phyloP scores from a whole-genome alignment of 2,113 vertebrate genomes.

The Onychostoma macrolepis region DNA sequence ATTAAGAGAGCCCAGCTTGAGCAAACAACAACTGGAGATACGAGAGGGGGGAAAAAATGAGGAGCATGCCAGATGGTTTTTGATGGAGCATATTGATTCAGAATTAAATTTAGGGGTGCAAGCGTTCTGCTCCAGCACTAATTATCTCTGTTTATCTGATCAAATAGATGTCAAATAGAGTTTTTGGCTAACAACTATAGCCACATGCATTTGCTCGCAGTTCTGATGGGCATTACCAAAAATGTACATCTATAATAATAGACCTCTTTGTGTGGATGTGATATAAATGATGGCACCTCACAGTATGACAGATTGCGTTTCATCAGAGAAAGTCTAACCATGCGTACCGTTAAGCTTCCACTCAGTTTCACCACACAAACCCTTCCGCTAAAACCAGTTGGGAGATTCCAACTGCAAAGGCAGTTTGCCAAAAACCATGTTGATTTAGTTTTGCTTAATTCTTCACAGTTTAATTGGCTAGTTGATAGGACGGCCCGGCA shows the following conservation, averaged over 20 bases:
- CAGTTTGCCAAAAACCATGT: conserved; percentile 49
- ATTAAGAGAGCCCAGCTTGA: conserved; percentile 63
- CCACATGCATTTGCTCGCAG: background rate
- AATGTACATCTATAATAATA: background rate
- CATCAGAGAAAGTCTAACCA: conserved; percentile 21
- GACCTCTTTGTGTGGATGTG: background rate
- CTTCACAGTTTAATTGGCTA: conserved; percentile 78
- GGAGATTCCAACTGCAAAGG: conserved; percentile 43
- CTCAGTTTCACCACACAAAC: conserved; percentile 29
- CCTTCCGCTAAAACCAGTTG: conserved; percentile 2
- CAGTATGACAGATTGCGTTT: background rate
- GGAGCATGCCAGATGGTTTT: conserved; percentile 70
- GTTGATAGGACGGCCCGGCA: conserved; percentile 56
- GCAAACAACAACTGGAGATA: conserved; percentile 63
- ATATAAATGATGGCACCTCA: background rate
- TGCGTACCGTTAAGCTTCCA: conserved; percentile 9
- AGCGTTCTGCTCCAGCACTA: conserved; percentile 58
- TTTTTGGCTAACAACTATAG: conserved; percentile 41
- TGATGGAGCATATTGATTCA: conserved; percentile 71
- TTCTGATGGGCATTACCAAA: background rate
- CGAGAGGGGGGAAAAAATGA: background rate
- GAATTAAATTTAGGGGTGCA: conserved; percentile 73
- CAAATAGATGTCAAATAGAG: conserved; percentile 52
- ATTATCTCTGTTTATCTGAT: conserved; percentile 60
- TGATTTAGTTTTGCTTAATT: conserved; percentile 70